phyloP scores from a whole-genome alignment of 2,797 vertebrate genomes.

The Hafferia zeledoni region DNA sequence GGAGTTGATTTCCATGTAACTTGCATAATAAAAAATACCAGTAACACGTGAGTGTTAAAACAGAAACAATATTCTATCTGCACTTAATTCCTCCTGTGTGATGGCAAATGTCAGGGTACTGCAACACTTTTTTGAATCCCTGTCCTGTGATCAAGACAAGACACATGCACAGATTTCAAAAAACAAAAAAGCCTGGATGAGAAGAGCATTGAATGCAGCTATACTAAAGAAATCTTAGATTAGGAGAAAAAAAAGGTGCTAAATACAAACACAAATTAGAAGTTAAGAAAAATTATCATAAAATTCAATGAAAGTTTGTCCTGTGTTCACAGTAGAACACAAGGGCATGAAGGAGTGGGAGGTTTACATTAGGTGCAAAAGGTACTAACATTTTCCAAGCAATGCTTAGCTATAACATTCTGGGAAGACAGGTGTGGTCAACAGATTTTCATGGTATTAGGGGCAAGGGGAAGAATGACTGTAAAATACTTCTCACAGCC shows the following conservation, averaged over 20 bases:
- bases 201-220: background rate
- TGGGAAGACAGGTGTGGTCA: background rate
- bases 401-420: background rate
- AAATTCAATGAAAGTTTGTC: background rate
- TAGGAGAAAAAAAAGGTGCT: background rate
- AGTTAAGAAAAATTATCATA: background rate
- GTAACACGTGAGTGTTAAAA: background rate
- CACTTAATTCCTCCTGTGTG: background rate
- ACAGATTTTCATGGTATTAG: background rate
- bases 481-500: background rate
- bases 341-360: background rate
- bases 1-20: background rate
- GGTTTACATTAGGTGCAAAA: background rate
- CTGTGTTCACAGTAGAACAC: background rate
- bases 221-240: background rate
- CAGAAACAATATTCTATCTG: background rate
- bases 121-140: background rate
- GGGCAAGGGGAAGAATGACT: background rate
- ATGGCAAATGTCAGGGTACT: background rate
- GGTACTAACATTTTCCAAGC: background rate
- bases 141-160: background rate
- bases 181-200: background rate
- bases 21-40: background rate
- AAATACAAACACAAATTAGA: background rate
- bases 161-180: rapidly evolving